These are phyloP conservation scores for Sisyra nigra DNA, from an alignment of 2,888 invertebrate genomes.

Conservation along the genomic window DNA sequence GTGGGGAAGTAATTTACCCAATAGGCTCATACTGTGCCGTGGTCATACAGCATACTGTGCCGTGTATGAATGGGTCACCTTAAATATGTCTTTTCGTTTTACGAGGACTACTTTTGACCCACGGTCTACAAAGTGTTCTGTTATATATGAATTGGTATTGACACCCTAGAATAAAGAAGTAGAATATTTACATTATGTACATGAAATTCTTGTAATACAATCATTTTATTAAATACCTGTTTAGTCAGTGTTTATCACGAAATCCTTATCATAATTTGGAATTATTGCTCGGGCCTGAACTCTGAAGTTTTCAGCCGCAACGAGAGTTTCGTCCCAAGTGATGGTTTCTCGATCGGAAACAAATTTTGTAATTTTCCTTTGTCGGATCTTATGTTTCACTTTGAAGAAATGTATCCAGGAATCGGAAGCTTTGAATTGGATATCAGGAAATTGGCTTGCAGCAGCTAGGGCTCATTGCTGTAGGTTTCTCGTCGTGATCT, in stretches of 20 bases:
- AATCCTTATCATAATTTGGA: neutral
- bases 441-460: neutral
- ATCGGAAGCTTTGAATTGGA: neutral
- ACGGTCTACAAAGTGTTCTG: neutral
- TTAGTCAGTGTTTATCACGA: neutral
- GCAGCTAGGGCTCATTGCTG: neutral
- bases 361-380: neutral
- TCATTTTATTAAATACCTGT: neutral
- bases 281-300: neutral
- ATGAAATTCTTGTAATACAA: neutral
- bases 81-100: neutral
- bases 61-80: neutral
- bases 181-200: neutral
- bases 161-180: neutral
- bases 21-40: slow-evolving; percentile 10
- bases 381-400: neutral
- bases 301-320: neutral
- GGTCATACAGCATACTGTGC: too few relatives aligned
- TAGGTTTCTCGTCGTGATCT: neutral
- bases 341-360: neutral
- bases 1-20: slow-evolving; percentile 12
- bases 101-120: neutral
- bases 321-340: neutral
- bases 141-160: neutral
- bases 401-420: neutral